Percentiles rank a stretch among this genome's conserved stretches.
Conservation (phyloP, 2,797 vertebrate species). For the Alcedo atthis region DNA sequence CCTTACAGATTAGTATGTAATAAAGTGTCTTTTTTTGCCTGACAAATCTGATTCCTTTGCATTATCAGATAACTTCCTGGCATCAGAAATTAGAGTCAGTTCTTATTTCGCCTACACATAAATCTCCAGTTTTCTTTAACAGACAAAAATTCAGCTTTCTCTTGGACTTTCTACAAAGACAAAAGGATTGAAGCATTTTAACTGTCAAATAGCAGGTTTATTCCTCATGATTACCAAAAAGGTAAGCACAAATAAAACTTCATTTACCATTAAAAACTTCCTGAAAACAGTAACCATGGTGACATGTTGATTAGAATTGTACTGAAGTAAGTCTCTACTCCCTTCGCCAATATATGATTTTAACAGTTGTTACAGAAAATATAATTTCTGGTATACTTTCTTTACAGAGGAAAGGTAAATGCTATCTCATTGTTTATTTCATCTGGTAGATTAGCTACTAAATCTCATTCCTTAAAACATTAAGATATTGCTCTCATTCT, state of each 20-base stretch:
- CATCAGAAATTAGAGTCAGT: constrained; percentile 2
- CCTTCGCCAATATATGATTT: neutral
- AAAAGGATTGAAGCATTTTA: neutral
- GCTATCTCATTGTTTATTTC: neutral
- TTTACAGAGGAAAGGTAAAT: neutral
- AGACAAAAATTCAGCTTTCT: neutral
- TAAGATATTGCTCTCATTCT: neutral
- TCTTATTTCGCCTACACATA: neutral
- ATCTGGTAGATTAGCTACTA: neutral
- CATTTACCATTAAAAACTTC: neutral
- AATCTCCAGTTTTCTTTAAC: neutral
- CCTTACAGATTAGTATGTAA: neutral
- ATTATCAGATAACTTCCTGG: neutral
- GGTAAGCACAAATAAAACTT: neutral
- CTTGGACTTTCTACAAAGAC: neutral
- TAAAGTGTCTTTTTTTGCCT: neutral
- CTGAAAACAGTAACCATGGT: neutral
- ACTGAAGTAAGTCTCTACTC: neutral
- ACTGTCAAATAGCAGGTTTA: neutral
- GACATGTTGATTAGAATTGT: neutral
- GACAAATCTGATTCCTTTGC: neutral
- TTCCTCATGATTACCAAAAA: neutral
- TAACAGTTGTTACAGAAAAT: neutral
- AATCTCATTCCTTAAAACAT: neutral
- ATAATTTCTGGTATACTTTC: neutral